Evolutionary conservation across 1,140 invertebrate species (phyloP).

Genomic region (Drosophila truncata): DNA sequence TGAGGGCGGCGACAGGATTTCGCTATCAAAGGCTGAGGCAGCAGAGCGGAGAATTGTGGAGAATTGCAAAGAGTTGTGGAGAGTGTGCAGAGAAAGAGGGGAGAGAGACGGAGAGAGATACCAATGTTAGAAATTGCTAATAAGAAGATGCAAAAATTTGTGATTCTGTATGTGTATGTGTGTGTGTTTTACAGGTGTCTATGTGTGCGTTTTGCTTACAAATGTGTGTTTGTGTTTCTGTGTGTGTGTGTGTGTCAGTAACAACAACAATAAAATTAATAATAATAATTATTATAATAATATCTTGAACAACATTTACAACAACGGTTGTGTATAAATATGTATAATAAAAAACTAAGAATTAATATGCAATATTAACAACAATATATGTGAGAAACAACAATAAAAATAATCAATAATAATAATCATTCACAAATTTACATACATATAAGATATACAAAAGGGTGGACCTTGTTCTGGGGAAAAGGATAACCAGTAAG

Average conservation of each 20-base stretch:
- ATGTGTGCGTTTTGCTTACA: conserved; percentile 26
- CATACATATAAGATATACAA: conserved; percentile 19
- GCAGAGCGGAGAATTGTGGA: neutral
- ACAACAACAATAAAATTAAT: conserved; percentile 53
- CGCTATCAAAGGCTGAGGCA: conserved; percentile 73
- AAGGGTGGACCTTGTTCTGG: conserved; percentile 10
- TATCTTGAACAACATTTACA: conserved; percentile 54
- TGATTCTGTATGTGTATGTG: conserved; percentile 20
- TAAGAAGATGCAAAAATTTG: conserved; percentile 7
- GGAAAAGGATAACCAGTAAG: neutral
- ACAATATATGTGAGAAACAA: conserved; percentile 31
- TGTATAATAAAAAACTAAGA: conserved; percentile 23
- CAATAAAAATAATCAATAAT: conserved; percentile 9
- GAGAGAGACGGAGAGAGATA: conserved; percentile 19
- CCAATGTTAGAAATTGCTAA: conserved; percentile 37
- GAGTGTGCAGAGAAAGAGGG: conserved; percentile 45
- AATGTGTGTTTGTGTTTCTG: conserved; percentile 20
- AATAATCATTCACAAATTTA: conserved; percentile 43
- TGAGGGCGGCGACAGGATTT: conserved; percentile 86
- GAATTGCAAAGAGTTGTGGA: neutral
- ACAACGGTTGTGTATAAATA: conserved; percentile 39
- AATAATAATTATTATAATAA: conserved; percentile 39
- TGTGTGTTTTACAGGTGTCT: conserved; percentile 22
- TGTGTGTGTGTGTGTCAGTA: conserved; percentile 60
- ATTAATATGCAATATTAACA: conserved; percentile 47